These are phyloP conservation scores for Prolemur simus DNA, from an alignment of 2,113 vertebrate species.

Conservation along the genomic window DNA sequence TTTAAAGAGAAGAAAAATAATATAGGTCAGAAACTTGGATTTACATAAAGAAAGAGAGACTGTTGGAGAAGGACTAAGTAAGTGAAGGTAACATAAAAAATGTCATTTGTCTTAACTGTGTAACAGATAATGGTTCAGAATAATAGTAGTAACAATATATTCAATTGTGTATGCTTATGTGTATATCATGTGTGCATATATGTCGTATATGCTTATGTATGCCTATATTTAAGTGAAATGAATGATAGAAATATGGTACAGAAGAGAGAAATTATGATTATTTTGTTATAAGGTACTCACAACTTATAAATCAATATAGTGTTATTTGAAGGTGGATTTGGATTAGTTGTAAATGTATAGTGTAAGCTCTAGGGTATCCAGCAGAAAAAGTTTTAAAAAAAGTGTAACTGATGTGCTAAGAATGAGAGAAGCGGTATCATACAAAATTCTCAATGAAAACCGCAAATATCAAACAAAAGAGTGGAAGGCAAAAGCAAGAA, in stretches of 20 bases:
- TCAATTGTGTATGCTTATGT: not conserved
- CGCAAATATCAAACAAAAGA: not conserved
- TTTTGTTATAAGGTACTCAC: not conserved
- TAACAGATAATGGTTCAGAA: not conserved
- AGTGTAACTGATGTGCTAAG: not conserved
- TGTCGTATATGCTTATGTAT: not conserved
- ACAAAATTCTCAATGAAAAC: not conserved
- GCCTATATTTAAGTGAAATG: not conserved
- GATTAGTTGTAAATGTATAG: not conserved
- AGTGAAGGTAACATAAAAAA: not conserved
- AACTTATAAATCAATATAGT: not conserved
- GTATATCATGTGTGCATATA: not conserved
- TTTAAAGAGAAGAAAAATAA: not conserved
- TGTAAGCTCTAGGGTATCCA: not conserved
- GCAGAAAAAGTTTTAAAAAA: not conserved
- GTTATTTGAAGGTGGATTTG: not conserved
- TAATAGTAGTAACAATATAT: not conserved
- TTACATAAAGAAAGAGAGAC: not conserved
- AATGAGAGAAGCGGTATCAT: not conserved
- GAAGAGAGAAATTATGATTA: not conserved
- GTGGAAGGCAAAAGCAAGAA: not conserved
- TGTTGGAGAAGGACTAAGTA: not conserved
- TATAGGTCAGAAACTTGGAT: not conserved
- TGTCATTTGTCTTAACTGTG: not conserved
- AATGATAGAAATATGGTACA: not conserved